Conservation (phyloP, 2,113 vertebrate genomes). For the Caretta caretta region DNA sequence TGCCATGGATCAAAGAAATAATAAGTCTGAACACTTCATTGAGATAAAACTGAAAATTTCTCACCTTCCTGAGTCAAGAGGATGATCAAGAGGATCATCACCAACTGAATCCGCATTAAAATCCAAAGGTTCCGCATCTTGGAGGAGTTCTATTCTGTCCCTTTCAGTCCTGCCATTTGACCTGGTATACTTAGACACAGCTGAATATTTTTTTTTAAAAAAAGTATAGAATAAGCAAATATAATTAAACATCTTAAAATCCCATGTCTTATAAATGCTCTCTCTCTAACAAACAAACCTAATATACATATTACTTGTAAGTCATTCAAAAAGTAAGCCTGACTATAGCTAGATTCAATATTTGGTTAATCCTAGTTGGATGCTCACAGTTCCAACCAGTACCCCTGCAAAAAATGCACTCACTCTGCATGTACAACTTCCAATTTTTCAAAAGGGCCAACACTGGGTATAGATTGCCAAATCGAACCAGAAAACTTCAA, state of each 20-base stretch:
- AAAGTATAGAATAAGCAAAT: neutral
- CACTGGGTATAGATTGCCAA: neutral
- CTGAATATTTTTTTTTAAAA: constrained; percentile 25
- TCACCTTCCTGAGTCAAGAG: constrained; percentile 86
- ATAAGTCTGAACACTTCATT: neutral
- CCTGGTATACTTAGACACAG: constrained; percentile 89
- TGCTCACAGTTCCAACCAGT: neutral
- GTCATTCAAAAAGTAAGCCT: neutral
- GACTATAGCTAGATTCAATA: neutral
- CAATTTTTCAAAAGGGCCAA: neutral
- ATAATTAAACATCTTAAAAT: neutral
- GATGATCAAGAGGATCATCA: constrained; percentile 86
- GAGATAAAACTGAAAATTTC: neutral
- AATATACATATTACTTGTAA: neutral
- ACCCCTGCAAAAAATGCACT: neutral
- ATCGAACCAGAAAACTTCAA: neutral
- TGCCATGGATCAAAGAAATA: neutral
- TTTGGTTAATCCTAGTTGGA: neutral
- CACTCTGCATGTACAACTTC: neutral
- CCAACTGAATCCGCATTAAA: constrained; percentile 90
- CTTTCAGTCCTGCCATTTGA: constrained; percentile 86
- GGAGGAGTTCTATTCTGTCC: constrained; percentile 93
- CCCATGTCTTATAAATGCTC: neutral
- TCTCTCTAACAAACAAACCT: neutral
- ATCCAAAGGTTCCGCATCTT: constrained; percentile 94